A percentile compares a stretch with the other conserved stretches of the same genome.
Conservation (phyloP, 2,113 vertebrate genomes). For the Sinocyclocheilus grahami region DNA sequence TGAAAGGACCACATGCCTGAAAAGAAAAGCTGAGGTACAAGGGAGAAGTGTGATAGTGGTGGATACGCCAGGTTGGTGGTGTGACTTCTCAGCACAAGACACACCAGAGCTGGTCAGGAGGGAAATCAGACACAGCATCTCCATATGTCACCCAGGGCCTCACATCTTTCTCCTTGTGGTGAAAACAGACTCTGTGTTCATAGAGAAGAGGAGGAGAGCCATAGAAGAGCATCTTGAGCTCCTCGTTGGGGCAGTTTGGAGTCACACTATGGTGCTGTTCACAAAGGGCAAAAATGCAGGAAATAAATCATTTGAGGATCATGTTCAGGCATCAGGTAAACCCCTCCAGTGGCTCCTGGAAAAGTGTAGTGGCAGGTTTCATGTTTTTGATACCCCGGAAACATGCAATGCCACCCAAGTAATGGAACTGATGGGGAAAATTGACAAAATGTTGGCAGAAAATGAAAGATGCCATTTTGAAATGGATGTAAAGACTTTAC, state of each 20-base stretch:
- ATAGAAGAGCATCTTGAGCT: conserved; percentile 71
- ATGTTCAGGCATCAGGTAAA: conserved; percentile 9
- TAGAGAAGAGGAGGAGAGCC: conserved; percentile 60
- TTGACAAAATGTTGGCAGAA: conserved; percentile 56
- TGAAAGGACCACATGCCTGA: conserved; percentile 67
- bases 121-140: conserved; percentile 65
- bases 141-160: conserved; percentile 68
- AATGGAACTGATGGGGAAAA: conserved; percentile 62
- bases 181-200: conserved; percentile 63
- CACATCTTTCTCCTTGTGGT: conserved; percentile 69
- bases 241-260: conserved; percentile 66
- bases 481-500: conserved; percentile 49
- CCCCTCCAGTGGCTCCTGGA: conserved; percentile 61
- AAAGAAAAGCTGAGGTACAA: conserved; percentile 55
- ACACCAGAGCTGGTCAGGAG: conserved; percentile 64
- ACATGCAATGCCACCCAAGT: neutral
- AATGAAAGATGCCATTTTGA: conserved; percentile 62
- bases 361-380: conserved; percentile 64
- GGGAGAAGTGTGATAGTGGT: conserved; percentile 66
- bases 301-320: conserved; percentile 14
- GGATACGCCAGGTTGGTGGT: conserved; percentile 75
- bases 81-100: conserved; percentile 63
- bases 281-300: conserved; percentile 23
- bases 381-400: conserved; percentile 43
- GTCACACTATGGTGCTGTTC: conserved; percentile 68